Base-by-base conservation (phyloP, 2,888 invertebrate genomes). In the Papilio demoleus region DNA sequence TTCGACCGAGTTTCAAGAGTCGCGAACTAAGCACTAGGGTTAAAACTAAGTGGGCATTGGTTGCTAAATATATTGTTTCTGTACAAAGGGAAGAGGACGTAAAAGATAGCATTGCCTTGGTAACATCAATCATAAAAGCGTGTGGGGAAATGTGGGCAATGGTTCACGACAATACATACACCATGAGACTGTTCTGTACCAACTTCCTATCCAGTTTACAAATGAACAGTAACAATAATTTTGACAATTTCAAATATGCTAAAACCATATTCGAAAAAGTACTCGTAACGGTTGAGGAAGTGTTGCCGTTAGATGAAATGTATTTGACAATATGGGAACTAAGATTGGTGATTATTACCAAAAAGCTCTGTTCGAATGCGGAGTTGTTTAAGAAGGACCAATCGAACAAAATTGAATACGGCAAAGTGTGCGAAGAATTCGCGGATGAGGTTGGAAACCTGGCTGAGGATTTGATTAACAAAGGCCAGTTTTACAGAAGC, bases 321-420 rank as follows among this genome's bases (percentile, higher is more conserved):
- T 84, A 83, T 67, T 70, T 75, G 8, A 36, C 65, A n/a, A 19
- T 76, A n/a, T 84, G 81, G 85, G 69, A 76, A 12, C 70, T 84
- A 47, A 65, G 72, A 34, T 50, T 83, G 6, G 68, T 73, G 8
- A 70, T 81, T 11, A 67, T 76, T 17, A 67, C 64, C 6, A 74
- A 77, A 63, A 76, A 75, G 65, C 56, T 69, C 3, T 69, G 65
- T 36, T 12, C 53, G 6, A 60, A 61, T 24, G 14, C 53, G 14
- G 65, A 67, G 73, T 5, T 60, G 75, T 14, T 71, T 0, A 64
- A 40, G 14, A 70, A 63, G 34, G 31, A 19, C 0, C 66, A 71
- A 67, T 59, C 61, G 40, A 31, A 70, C 4, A 12, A 56, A 12
- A 9, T 58, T 63, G 50, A 63, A 14, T 24, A 62, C 45, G 42